phyloP scores from a whole-genome alignment of 2,888 invertebrate genomes.

The Cephonodes hylas region DNA sequence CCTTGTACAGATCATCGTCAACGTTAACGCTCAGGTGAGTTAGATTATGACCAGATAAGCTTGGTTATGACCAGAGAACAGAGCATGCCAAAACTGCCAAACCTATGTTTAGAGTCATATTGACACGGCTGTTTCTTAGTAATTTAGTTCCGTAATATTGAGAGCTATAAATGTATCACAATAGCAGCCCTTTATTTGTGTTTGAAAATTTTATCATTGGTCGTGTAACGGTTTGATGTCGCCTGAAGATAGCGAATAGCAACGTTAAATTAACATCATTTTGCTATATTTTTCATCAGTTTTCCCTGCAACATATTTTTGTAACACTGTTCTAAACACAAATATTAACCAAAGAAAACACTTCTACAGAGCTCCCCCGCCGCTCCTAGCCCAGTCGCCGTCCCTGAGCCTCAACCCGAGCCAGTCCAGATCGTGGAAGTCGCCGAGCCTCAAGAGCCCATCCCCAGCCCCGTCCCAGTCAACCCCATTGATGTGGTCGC shows the following conservation, averaged over 20 bases:
- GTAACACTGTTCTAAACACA: too few relatives aligned
- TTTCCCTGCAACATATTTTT: too few relatives aligned
- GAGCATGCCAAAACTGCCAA: too few relatives aligned
- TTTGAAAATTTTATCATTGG: too few relatives aligned
- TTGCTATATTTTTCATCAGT: background rate
- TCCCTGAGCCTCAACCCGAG: background rate
- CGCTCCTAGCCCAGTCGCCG: background rate
- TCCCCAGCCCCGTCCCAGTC: constrained; percentile 16
- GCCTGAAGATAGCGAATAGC: too few relatives aligned
- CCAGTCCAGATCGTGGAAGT: constrained; percentile 23
- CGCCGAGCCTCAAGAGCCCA: constrained; percentile 2
- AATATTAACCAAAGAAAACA: background rate
- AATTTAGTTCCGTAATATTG: too few relatives aligned
- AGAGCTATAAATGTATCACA: too few relatives aligned
- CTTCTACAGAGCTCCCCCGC: constrained; percentile 15
- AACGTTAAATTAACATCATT: background rate
- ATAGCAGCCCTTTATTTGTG: too few relatives aligned
- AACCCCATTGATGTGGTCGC: constrained; percentile 26
- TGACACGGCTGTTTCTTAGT: too few relatives aligned
- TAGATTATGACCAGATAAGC: background rate
- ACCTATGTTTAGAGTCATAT: too few relatives aligned
- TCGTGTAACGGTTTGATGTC: too few relatives aligned
- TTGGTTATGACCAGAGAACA: too few relatives aligned
- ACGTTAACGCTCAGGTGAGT: constrained; percentile 26
- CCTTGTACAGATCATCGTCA: constrained; percentile 43